phyloP scores from a whole-genome alignment of 2,888 invertebrate genomes.

The Drosophila nr. fundita region DNA sequence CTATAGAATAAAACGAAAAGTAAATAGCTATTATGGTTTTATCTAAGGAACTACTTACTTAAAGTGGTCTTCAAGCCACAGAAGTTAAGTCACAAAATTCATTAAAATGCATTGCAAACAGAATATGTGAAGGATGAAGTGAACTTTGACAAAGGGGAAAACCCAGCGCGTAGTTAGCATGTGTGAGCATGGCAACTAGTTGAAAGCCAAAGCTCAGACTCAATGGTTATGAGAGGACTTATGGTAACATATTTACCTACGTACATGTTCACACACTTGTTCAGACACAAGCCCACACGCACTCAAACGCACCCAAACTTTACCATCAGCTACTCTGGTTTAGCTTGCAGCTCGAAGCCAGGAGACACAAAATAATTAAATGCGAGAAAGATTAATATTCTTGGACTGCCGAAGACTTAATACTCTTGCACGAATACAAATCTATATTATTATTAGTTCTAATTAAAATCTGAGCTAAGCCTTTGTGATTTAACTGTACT shows the following conservation, averaged over 20 bases:
- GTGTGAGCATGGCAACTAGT: conserved; percentile 10
- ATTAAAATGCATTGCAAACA: conserved; percentile 19
- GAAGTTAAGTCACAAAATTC: background rate
- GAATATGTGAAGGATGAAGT: conserved; percentile 24
- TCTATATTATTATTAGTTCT: background rate
- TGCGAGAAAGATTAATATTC: background rate
- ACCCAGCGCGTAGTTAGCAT: conserved; percentile 39
- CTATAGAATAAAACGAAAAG: no score
- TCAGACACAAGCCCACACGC: background rate
- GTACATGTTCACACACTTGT: background rate
- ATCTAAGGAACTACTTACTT: background rate
- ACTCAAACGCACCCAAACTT: conserved; percentile 5
- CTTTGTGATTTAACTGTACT: background rate
- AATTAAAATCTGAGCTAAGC: background rate
- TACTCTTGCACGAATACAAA: conserved; percentile 1
- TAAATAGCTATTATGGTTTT: background rate
- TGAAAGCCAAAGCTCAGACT: conserved; percentile 5
- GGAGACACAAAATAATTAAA: conserved; percentile 25
- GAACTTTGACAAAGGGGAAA: conserved; percentile 24
- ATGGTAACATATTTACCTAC: conserved; percentile 26
- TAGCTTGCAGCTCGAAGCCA: conserved; percentile 11
- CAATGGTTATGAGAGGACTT: conserved; percentile 18
- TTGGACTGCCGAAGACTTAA: background rate
- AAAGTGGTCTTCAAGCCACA: background rate
- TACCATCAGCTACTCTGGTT: conserved; percentile 18